A percentile compares a stretch with the other conserved stretches of the same genome.
Conservation (phyloP, 2,797 vertebrate species). For the Halcyon smyrnensis region DNA sequence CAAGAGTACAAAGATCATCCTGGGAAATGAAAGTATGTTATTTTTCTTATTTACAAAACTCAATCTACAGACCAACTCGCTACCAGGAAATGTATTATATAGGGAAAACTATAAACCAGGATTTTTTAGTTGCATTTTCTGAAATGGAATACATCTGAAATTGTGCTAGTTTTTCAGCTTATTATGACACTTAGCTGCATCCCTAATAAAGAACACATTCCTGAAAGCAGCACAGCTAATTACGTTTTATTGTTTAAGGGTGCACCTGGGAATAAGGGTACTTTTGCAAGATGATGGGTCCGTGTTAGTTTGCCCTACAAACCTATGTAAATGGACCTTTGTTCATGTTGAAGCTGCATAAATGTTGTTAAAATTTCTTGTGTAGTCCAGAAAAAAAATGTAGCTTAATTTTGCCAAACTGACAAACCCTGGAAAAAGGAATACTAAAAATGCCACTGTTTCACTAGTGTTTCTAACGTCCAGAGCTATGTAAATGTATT, state of each 20-base stretch:
- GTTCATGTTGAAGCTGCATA: background rate
- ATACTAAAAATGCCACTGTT: background rate
- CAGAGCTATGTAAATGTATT: background rate
- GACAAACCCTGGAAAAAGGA: background rate
- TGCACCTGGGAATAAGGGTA: background rate
- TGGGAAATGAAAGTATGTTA: background rate
- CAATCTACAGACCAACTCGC: background rate
- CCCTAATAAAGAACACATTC: background rate
- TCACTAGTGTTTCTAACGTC: background rate
- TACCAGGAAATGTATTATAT: background rate
- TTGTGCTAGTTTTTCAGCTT: background rate
- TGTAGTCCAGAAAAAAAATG: background rate
- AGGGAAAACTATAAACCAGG: background rate
- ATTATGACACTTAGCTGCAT: background rate
- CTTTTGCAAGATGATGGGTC: background rate
- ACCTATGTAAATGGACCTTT: background rate
- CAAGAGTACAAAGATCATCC: background rate
- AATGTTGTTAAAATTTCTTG: background rate
- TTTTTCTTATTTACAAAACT: background rate
- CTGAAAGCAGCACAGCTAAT: constrained; percentile 6
- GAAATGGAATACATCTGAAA: background rate
- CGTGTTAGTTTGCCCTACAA: background rate
- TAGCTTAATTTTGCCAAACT: background rate
- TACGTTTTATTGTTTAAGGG: constrained; percentile 10
- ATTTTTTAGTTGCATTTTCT: background rate